Base-by-base conservation (phyloP, 2,113 vertebrate genomes). In the Myrmophylax atrothorax region DNA sequence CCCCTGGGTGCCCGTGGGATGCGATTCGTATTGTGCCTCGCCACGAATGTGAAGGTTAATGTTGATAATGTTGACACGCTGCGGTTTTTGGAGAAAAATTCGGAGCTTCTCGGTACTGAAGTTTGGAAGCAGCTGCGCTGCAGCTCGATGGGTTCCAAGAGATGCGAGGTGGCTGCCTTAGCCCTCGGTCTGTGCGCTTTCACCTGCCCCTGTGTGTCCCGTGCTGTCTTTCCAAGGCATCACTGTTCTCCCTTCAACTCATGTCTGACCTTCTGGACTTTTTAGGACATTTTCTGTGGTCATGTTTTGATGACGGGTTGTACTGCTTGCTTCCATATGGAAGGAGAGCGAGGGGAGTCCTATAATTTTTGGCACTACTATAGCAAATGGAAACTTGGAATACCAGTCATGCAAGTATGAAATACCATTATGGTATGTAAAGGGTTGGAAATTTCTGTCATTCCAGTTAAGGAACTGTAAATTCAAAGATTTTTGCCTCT, bases 331-430 rank as follows among this genome's bases (percentile, higher is more conserved):
- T 92, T 96, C 94, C 89, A 18, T 92, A 74, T 72, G 92, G 92
- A 93, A 93, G 83, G 73, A 97, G 76, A 42, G 44, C 52, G 60
- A 6, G 76, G 86, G 72, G 82, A 94, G 90, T 82, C 80, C 81
- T 97, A 0, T 95, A 96, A 91, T 93, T 91, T 93, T 95, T 95
- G 56, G 33, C 44, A 22, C 47, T 95, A 42, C 64, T 3, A 24
- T 59, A 93, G 64, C 42, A 92, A 83, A 81, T 80, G 64, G 35
- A 50, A 93, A 47, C 96, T 94, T 88, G 90, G 95, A 7, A 84
- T 97, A 92, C 95, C 89, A 95, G 95, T 96, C 89, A 22, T 74
- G 58, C 92, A 55, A 35, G 91, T 95, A 42, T 93, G 88, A 96
- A 93, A 84, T 93, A 66, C 20, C 56, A 38, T 74, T 46, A 66